These are phyloP conservation scores for Aphidius ervi DNA, from an alignment of 1,140 invertebrate species.

Conservation along the genomic window DNA sequence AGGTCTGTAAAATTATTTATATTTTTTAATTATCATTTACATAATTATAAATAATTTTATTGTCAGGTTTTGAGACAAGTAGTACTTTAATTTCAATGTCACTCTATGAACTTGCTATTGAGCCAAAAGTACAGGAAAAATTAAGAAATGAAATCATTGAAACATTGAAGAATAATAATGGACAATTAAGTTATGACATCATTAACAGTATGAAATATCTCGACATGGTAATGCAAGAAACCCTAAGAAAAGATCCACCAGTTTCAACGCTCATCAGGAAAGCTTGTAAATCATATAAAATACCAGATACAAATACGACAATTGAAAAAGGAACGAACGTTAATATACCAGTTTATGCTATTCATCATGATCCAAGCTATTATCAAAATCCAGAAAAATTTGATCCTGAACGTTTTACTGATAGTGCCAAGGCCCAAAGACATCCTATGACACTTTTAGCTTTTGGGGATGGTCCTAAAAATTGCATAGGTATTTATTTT, in stretches of 20 bases:
- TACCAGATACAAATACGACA: slow-evolving; percentile 44
- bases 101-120: slow-evolving; percentile 30
- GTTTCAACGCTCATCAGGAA: slow-evolving; percentile 49
- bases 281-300: slow-evolving; percentile 41
- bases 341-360: slow-evolving; percentile 48
- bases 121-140: slow-evolving; percentile 28
- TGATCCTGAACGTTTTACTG: slow-evolving; percentile 53
- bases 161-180: slow-evolving; percentile 28
- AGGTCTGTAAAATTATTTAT: slow-evolving; percentile 24
- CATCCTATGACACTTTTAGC: slow-evolving; percentile 25
- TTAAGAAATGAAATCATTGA: slow-evolving; percentile 49
- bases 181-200: slow-evolving; percentile 32
- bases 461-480: slow-evolving; percentile 55
- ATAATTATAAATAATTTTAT: slow-evolving; percentile 31
- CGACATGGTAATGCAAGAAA: slow-evolving; percentile 44
- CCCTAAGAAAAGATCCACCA: slow-evolving; percentile 55
- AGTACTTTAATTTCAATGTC: slow-evolving; percentile 28
- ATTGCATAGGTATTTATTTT: slow-evolving; percentile 46
- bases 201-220: slow-evolving; percentile 41
- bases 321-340: slow-evolving; percentile 47
- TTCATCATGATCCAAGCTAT: slow-evolving; percentile 60
- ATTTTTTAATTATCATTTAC: slow-evolving; percentile 26
- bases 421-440: slow-evolving; percentile 3
- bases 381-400: slow-evolving; percentile 59
- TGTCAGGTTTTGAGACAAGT: slow-evolving; percentile 33